Evolutionary conservation across 2,888 invertebrate genomes (phyloP), one percentile per base, ranked within the genome.

Genomic region (Agrotis puta): DNA sequence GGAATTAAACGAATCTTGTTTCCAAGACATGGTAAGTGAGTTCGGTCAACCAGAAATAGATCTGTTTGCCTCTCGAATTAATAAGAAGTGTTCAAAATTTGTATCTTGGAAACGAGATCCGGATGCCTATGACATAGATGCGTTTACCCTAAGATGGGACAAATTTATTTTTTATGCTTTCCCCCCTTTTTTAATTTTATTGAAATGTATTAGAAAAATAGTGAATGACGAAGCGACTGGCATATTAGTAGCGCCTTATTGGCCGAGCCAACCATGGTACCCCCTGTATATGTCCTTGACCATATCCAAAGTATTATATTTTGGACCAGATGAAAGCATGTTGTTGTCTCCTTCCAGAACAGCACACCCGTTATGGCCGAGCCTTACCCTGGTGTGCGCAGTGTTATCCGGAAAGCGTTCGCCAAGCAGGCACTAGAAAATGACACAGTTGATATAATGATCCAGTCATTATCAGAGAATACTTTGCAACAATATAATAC

Each of bases 231-330:
- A 53, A 43, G 64, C 54, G 5, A 45, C 53, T 18, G 54, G 64
- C 18, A 54, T 54, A 13, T 24, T 64, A n/a, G 43, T 64, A 39
- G 51, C 14, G 18, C 54, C 64, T 18, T 53, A 53, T 43, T 64
- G 64, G 64, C 51, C 45, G 4, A 39, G 50, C 18, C 64, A 64
- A 39, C 53, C 64, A 3, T 64, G 64, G 64, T 64, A 24, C 24
- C 54, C 64, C 16, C 5, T 64, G 16, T 53, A 33, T 39, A 39
- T 4, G 14, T 39, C 39, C 9, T 16, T 54, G 43, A 20, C 20
- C 7, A 53, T 54, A 39, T 50, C 51, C 3, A 39, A 57, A 33
- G 2, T 57, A 14, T 43, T 57, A 20, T 57, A 39, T 57, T 43
- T 57, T 43, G 57, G 47, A 64, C 73, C 11, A 53, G 20, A 27